phyloP scores from a whole-genome alignment of 2,113 vertebrate genomes.

The Mirounga angustirostris region DNA sequence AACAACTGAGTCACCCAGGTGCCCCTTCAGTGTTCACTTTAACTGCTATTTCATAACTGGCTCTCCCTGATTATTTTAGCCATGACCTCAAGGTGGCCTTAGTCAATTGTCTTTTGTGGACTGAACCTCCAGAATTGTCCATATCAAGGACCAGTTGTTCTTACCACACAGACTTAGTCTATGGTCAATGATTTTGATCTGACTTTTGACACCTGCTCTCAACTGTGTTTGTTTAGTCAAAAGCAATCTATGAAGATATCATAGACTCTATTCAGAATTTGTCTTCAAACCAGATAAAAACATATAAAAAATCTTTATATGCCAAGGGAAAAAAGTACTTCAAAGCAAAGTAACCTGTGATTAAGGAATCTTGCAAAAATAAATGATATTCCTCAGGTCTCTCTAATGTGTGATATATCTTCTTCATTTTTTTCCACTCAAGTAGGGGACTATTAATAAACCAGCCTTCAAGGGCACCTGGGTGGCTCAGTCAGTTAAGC shows the following conservation, averaged over 20 bases:
- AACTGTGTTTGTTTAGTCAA: not conserved
- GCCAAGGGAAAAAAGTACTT: not conserved
- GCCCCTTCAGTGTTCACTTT: not conserved
- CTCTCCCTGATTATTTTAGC: not conserved
- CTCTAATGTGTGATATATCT: not conserved
- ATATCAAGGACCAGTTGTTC: not conserved
- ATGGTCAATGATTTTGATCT: not conserved
- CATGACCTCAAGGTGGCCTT: not conserved
- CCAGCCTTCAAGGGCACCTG: not conserved
- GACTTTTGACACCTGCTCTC: not conserved
- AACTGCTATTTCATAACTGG: accelerated
- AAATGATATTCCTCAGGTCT: not conserved
- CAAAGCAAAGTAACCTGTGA: not conserved
- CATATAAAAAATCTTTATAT: not conserved
- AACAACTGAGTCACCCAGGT: too few species aligned
- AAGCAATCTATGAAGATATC: not conserved
- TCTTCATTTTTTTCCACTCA: not conserved
- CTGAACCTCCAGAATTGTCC: not conserved
- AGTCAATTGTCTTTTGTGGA: not conserved
- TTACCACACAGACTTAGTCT: not conserved
- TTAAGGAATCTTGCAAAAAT: slow-evolving; percentile 33
- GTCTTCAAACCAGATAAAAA: not conserved
- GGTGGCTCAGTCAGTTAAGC: not conserved
- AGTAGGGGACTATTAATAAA: not conserved
- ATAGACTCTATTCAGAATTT: not conserved